Conservation (phyloP, 2,113 vertebrate genomes). For the Oncorhynchus masou region DNA sequence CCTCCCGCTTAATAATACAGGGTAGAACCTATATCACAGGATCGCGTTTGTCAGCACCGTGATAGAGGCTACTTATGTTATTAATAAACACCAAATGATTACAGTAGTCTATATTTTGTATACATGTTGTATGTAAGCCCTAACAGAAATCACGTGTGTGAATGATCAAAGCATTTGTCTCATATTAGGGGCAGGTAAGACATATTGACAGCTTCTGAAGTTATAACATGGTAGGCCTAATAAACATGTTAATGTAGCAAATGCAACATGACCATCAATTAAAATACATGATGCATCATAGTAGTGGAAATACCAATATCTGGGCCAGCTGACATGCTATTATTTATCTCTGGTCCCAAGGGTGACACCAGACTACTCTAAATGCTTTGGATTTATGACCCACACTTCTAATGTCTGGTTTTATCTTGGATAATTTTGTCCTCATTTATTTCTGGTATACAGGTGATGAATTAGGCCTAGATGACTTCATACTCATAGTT, state of each 20-base stretch:
- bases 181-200: neutral
- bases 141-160: neutral
- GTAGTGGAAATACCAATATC: neutral
- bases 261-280: neutral
- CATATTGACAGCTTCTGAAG: neutral
- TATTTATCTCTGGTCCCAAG: neutral
- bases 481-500: too few relatives aligned
- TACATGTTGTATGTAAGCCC: too few relatives aligned
- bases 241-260: neutral
- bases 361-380: neutral
- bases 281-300: neutral
- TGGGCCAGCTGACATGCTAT: neutral
- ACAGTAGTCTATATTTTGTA: too few relatives aligned
- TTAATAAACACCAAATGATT: too few relatives aligned
- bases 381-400: neutral
- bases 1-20: neutral
- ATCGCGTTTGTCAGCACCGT: too few relatives aligned
- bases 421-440: neutral
- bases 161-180: neutral
- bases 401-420: neutral
- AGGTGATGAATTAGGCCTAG: too few relatives aligned
- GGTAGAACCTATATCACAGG: neutral
- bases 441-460: neutral
- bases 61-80: too few relatives aligned
- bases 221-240: neutral